Conservation (phyloP, 2,113 vertebrate genomes). For the Jacana jacana region DNA sequence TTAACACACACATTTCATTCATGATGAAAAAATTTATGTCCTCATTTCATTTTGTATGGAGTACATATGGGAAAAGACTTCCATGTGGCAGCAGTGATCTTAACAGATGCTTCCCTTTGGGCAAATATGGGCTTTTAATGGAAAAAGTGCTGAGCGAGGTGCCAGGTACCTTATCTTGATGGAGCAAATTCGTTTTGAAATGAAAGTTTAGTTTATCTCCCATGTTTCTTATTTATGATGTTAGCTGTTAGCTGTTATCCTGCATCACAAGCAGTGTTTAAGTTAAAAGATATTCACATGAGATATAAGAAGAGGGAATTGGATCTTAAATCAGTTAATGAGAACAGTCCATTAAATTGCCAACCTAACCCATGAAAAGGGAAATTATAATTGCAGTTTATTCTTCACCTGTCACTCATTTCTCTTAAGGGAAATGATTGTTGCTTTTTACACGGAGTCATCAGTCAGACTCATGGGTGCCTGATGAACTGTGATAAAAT, state of each 20-base stretch:
- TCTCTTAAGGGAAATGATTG: background rate
- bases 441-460: conserved; percentile 35
- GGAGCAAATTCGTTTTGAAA: conserved; percentile 16
- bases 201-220: background rate
- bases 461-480: conserved; percentile 24
- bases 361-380: background rate
- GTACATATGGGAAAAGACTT: conserved; percentile 22
- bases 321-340: background rate
- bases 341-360: background rate
- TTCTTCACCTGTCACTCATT: conserved; percentile 26
- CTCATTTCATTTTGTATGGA: background rate
- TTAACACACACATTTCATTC: background rate
- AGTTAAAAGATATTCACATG: background rate
- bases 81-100: conserved; percentile 24
- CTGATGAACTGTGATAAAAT: conserved; percentile 46
- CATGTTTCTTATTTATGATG: background rate
- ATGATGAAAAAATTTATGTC: background rate
- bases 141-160: conserved; percentile 34
- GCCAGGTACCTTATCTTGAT: background rate
- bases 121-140: background rate
- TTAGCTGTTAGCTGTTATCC: background rate
- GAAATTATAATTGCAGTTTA: background rate
- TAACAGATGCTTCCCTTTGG: conserved; percentile 45
- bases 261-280: background rate
- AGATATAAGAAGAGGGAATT: background rate